Conservation (phyloP, 1,140 invertebrate genomes). For the Steinernema khuongi region DNA sequence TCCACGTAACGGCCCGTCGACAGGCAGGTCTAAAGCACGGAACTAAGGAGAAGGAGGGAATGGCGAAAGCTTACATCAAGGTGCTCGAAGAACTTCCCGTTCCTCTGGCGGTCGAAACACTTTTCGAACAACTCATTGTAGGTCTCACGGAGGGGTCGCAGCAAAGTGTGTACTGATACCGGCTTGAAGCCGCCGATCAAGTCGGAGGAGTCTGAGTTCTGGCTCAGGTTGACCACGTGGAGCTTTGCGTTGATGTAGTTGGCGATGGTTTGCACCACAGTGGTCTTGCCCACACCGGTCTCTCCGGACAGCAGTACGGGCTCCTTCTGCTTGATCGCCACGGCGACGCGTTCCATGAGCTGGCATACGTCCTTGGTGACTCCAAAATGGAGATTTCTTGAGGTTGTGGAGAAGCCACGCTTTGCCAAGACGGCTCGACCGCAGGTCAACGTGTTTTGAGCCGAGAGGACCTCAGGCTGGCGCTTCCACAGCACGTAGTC, state of each 20-base stretch:
- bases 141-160: constrained; percentile 74
- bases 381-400: not conserved
- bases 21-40: no score
- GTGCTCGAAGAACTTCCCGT: constrained; percentile 76
- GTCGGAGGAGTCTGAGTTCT: constrained; percentile 93
- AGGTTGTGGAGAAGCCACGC: constrained; percentile 3
- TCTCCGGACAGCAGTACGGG: constrained; percentile 92
- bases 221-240: constrained; percentile 97
- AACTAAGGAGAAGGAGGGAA: no score
- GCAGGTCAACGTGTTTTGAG: constrained; percentile 19
- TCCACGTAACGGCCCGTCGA: no score
- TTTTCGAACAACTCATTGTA: constrained; percentile 76
- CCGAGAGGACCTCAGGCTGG: constrained; percentile 26
- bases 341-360: constrained; percentile 69
- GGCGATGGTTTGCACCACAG: constrained; percentile 86
- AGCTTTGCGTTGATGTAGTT: constrained; percentile 69
- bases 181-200: constrained; percentile 92
- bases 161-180: constrained; percentile 77
- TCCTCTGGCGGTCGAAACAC: constrained; percentile 75
- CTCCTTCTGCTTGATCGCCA: constrained; percentile 67
- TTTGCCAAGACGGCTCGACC: constrained; percentile 29
- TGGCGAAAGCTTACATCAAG: constrained; percentile 63
- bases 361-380: constrained; percentile 65
- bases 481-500: constrained; percentile 27
- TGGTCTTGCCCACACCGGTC: constrained; percentile 96